phyloP scores from a whole-genome alignment of 2,797 vertebrate species.

The Rhinatrema bivittatum region DNA sequence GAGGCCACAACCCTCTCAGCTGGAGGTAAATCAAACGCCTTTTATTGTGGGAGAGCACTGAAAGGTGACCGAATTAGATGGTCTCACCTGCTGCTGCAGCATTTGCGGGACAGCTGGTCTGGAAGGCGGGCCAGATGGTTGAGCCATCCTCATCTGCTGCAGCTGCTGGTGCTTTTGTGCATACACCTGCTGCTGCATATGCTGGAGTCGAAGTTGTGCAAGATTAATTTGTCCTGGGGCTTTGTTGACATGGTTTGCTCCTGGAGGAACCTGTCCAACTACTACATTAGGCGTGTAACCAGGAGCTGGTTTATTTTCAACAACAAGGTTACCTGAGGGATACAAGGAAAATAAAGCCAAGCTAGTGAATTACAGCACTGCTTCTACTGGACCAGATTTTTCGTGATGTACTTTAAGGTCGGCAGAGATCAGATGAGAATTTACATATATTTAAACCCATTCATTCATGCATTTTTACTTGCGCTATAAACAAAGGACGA shows the following conservation, averaged over 20 bases:
- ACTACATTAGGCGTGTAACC: conserved; percentile 78
- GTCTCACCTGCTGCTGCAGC: conserved; percentile 87
- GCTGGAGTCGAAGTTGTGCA: conserved; percentile 91
- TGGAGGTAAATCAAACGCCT: too few species aligned
- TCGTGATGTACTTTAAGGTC: too few species aligned
- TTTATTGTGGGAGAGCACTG: too few species aligned
- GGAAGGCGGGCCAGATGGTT: conserved; percentile 66
- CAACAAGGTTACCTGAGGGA: conserved; percentile 82
- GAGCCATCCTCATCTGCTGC: conserved; percentile 69
- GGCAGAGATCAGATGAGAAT: too few species aligned
- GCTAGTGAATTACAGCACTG: not conserved
- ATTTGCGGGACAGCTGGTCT: conserved; percentile 70
- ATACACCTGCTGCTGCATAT: conserved; percentile 90
- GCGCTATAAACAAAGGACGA: too few species aligned
- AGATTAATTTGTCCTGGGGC: conserved; percentile 90
- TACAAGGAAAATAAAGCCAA: conserved; percentile 11
- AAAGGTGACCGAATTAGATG: too few species aligned
- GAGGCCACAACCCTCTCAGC: too few species aligned
- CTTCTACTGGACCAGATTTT: too few species aligned
- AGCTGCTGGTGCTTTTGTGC: conserved; percentile 82
- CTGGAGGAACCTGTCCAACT: conserved; percentile 78
- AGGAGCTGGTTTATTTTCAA: conserved; percentile 84
- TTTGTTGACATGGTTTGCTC: conserved; percentile 76
- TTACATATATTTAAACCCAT: too few species aligned
- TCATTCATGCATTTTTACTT: too few species aligned